Percentiles rank a stretch among this genome's conserved stretches.
Evolutionary conservation across 1,140 invertebrate species (phyloP).

Genomic region (Euura lappo): DNA sequence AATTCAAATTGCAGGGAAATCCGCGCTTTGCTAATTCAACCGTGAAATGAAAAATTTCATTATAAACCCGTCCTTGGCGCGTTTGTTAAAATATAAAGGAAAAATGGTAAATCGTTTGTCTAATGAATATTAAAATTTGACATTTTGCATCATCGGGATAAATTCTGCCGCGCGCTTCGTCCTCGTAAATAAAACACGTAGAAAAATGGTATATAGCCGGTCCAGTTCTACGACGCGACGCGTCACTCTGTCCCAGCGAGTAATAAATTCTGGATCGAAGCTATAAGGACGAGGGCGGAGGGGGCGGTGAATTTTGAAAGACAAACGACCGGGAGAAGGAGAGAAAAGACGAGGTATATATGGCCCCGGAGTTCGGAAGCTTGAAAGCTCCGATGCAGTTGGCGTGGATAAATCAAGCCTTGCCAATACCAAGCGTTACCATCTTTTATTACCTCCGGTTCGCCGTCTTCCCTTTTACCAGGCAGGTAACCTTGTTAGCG

Average conservation of each 20-base stretch:
- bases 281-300: neutral
- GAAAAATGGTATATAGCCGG: neutral
- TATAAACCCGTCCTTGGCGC: neutral
- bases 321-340: neutral
- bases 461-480: neutral
- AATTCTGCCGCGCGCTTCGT: neutral
- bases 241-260: neutral
- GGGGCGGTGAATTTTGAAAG: conserved; percentile 10
- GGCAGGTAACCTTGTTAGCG: neutral
- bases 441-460: conserved; percentile 50
- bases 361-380: conserved; percentile 17
- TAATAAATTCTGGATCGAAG: conserved; percentile 2
- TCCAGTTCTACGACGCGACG: neutral
- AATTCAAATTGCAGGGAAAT: neutral
- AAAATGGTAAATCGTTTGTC: neutral
- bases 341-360: neutral
- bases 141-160: neutral
- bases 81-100: neutral
- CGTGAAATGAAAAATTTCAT: conserved; percentile 5
- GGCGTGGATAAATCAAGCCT: conserved; percentile 50
- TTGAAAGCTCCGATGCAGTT: conserved; percentile 33
- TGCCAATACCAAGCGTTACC: conserved; percentile 50
- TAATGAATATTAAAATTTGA: neutral
- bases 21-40: neutral
- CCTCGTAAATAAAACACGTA: neutral